phyloP scores from a whole-genome alignment of 2,113 vertebrate genomes.

The Brachypodius melanocephalos region DNA sequence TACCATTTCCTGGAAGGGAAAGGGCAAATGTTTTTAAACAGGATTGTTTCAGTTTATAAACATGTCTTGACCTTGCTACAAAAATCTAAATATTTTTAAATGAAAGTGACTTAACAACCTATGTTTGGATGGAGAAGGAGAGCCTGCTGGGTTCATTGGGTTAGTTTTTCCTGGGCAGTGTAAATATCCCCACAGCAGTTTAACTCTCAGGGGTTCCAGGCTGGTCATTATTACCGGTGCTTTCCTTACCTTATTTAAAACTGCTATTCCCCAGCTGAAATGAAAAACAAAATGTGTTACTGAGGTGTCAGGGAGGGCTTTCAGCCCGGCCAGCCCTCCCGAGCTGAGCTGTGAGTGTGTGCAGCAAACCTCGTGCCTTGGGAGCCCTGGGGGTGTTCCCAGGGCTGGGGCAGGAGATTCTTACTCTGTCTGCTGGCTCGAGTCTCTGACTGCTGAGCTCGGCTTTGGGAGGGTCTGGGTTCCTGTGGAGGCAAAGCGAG shows the following conservation, averaged over 20 bases:
- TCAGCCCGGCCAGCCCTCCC: not conserved
- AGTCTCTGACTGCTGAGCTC: slow-evolving; percentile 34
- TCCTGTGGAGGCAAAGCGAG: slow-evolving; percentile 13
- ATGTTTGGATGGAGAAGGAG: not conserved
- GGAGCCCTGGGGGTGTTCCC: fast-evolving
- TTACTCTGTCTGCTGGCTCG: slow-evolving; percentile 81
- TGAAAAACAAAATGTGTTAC: not conserved
- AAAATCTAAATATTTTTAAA: not conserved
- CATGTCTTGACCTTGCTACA: not conserved
- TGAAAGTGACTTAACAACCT: not conserved
- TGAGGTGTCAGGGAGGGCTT: not conserved
- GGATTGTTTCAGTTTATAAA: not conserved
- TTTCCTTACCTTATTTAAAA: slow-evolving; percentile 74
- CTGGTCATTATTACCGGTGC: no score
- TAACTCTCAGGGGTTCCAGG: not conserved
- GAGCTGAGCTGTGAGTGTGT: fast-evolving
- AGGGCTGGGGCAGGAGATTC: not conserved
- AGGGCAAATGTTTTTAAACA: not conserved
- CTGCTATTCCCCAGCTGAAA: slow-evolving; percentile 70
- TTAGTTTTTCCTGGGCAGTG: not conserved
- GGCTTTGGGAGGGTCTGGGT: slow-evolving; percentile 65
- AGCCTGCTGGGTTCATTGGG: fast-evolving
- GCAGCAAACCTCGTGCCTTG: not conserved
- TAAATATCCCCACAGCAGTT: not conserved
- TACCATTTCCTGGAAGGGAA: slow-evolving; percentile 76